These are phyloP conservation scores for Leptura quadrifasciata DNA, from an alignment of 2,888 invertebrate genomes.

Conservation along the genomic window DNA sequence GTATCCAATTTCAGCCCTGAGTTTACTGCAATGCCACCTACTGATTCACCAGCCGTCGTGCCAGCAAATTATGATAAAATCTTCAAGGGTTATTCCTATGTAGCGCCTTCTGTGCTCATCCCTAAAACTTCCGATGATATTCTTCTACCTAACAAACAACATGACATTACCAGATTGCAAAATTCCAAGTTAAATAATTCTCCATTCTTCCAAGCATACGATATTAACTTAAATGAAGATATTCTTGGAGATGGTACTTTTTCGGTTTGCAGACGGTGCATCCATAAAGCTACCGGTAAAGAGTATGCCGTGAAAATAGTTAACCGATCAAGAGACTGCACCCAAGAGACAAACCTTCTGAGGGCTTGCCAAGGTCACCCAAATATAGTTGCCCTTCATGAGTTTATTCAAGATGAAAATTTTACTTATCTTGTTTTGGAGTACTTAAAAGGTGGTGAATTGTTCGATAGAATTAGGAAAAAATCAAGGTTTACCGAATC, in stretches of 20 bases:
- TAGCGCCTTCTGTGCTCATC: slow-evolving; percentile 93
- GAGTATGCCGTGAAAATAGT: slow-evolving; percentile 94
- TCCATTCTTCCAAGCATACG: slow-evolving; percentile 90
- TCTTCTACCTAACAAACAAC: slow-evolving; percentile 77
- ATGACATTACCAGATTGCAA: slow-evolving; percentile 67
- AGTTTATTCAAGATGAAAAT: slow-evolving; percentile 87
- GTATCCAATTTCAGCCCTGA: slow-evolving; percentile 98
- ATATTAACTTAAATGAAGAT: slow-evolving; percentile 81
- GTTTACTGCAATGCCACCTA: slow-evolving; percentile 93
- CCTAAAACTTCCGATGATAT: slow-evolving; percentile 87
- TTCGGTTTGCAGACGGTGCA: slow-evolving; percentile 89
- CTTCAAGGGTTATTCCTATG: slow-evolving; percentile 95
- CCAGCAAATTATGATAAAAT: slow-evolving; percentile 90
- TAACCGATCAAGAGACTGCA: slow-evolving; percentile 80
- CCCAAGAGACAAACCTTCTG: slow-evolving; percentile 86
- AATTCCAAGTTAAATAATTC: slow-evolving; percentile 77
- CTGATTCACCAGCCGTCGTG: slow-evolving; percentile 93
- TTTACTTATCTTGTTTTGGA: slow-evolving; percentile 95
- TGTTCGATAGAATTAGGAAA: slow-evolving; percentile 81
- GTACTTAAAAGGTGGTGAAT: slow-evolving; percentile 88
- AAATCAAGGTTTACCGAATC: slow-evolving; percentile 84
- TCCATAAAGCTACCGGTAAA: slow-evolving; percentile 79
- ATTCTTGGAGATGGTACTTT: slow-evolving; percentile 92
- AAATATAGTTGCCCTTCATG: slow-evolving; percentile 89
- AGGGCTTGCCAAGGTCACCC: slow-evolving; percentile 91